Evolutionary conservation across 1,140 invertebrate species (phyloP), one percentile per base, ranked within the genome.

Genomic region (Leucophenga varia): DNA sequence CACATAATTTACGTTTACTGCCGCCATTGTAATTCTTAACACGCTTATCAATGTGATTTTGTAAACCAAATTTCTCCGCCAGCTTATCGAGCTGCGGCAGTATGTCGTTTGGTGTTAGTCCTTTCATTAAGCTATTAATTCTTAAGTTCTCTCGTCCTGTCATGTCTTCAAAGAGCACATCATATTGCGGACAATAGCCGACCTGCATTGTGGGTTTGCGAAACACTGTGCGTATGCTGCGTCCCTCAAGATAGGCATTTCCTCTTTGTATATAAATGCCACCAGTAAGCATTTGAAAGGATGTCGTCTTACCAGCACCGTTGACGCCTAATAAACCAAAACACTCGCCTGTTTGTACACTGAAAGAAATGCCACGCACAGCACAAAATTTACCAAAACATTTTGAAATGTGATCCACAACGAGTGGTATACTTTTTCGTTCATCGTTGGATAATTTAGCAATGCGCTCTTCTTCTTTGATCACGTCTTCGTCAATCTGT

Each of bases 1-100:
- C 92, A 53, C 90, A 94, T 18, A 98, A 77, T 74, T 97, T 95
- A 38, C 94, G 80, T 72, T 94, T 95, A 54, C 95, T 97, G 1
- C 94, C 94, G 8, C 91, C 91, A 64, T 90, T 93, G 61, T 86
- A 87, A 77, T 76, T 80, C 57, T 73, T 76, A 32, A 82, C 77
- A 76, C 79, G 52, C 43, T 77, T 77, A 38, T 77, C 52, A 14
- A 77, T 38, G 52, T 77, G 71, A 18, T 58, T 43, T 19, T 19
- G 16, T 45, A 75, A 74, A 49, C 74, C 63, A 36, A 76, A 69
- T 12, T 69, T 60, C 6, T n/a, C 47, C 2, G 73, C 58, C 19
- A 75, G 35, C 34, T 64, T 51, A 51, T 59, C 38, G 22, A 59
- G 59, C 16, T 68, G 42, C 14, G 21, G 17, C 31, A 50, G 31